Evolutionary conservation across 2,113 vertebrate species (phyloP).

Genomic region (Vicugna pacos): DNA sequence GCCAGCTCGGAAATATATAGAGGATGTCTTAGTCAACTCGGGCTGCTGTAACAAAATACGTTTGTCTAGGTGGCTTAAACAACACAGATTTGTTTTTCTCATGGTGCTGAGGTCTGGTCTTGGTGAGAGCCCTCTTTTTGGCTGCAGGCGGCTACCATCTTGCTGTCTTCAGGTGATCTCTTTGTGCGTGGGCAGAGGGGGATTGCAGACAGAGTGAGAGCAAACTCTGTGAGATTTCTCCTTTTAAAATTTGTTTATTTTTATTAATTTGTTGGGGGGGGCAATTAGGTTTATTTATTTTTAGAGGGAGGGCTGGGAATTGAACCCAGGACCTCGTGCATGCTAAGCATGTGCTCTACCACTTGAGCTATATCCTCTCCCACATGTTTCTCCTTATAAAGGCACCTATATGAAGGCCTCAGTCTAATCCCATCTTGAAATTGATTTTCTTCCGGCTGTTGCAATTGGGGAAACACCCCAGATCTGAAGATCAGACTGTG

Average conservation of each 20-base stretch:
- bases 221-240: no score
- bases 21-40: background rate
- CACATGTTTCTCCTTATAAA: background rate
- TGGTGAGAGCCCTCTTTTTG: no score
- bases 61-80: background rate
- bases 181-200: background rate
- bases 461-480: background rate
- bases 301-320: no score
- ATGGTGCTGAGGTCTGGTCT: no score
- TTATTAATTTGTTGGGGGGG: no score
- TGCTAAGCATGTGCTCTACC: no score
- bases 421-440: background rate
- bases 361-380: no score
- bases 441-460: background rate
- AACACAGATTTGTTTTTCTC: no score
- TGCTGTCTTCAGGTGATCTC: background rate
- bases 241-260: no score
- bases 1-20: background rate
- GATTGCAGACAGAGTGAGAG: background rate
- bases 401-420: background rate
- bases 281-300: no score
- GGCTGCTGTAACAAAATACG: background rate
- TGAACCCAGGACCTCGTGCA: no score
- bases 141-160: background rate
- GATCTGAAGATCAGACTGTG: background rate